phyloP scores from a whole-genome alignment of 2,888 invertebrate genomes.

The Mellilla xanthometata region DNA sequence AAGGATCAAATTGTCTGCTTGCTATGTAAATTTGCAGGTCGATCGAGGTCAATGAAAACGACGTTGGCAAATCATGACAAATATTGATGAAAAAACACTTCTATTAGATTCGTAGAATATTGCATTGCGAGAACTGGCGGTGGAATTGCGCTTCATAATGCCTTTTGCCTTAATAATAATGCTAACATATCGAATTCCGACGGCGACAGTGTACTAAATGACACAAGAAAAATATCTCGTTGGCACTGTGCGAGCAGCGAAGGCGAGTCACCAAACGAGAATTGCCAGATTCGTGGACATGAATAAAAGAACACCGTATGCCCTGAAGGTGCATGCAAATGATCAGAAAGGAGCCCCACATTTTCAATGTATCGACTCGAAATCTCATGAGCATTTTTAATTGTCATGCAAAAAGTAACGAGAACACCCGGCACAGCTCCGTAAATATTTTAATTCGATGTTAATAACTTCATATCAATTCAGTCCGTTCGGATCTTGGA shows the following conservation, averaged over 20 bases:
- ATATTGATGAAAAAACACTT: conserved; percentile 37
- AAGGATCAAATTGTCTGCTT: conserved; percentile 51
- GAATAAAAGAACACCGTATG: conserved; percentile 63
- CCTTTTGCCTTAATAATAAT: conserved; percentile 40
- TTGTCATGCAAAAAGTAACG: conserved; percentile 73
- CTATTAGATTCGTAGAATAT: conserved; percentile 8
- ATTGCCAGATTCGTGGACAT: conserved; percentile 65
- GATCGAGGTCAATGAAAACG: conserved; percentile 41
- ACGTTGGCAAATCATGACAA: conserved; percentile 34
- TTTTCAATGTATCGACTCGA: conserved; percentile 47
- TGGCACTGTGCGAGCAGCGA: conserved; percentile 55
- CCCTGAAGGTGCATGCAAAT: conserved; percentile 62
- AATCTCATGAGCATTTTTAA: conserved; percentile 55
- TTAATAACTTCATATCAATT: conserved; percentile 65
- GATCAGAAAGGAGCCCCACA: conserved; percentile 52
- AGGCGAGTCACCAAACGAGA: conserved; percentile 62
- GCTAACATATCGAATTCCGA: conserved; percentile 41
- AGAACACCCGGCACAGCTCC: conserved; percentile 53
- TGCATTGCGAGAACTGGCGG: conserved; percentile 19
- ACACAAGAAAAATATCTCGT: conserved; percentile 54
- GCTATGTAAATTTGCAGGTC: conserved; percentile 49
- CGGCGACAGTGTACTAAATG: conserved; percentile 44
- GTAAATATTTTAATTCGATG: conserved; percentile 72
- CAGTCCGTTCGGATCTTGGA: conserved; percentile 36
- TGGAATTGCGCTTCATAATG: conserved; percentile 34